Base-by-base conservation (phyloP, 2,113 vertebrate genomes). In the Suricata suricatta region DNA sequence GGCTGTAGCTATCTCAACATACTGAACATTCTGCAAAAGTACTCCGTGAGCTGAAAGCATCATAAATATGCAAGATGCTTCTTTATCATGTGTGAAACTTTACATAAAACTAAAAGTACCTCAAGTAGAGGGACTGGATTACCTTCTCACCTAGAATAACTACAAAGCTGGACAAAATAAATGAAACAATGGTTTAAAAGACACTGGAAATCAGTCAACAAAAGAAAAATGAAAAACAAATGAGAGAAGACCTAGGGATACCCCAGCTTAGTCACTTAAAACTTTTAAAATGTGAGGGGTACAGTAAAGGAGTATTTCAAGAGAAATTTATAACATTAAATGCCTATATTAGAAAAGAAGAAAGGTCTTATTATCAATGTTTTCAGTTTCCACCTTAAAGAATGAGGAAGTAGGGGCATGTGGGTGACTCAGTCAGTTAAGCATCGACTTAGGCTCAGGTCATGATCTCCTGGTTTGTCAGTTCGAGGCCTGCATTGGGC, bases 81-180 rank as follows among this genome's bases (percentile, higher is more conserved):
- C 17, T 76, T 82, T 31, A 68, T 76, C n/a, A 82, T 47, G 60
- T 83, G 44, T 83, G 25, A 88, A 89, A 83, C 38, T 76, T 47
- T 72, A 88, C 69, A 47, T 31, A 96, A 82, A 88, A 83, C 31
- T 93, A 52, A 88, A 82, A 88, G 31, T 33, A 88, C 72, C 21
- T n/a, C 17, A n/a, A 54, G 52, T 0, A 92, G 33, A 96, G 15
- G 7, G 29, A 82, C 63, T 52, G 0, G 50, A 68, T 80, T 60
- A 87, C 27, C 19, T 2, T 72, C 27, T 29, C 19, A 41, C 41
- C 33, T 74, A 64, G 60, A 87, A 44, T 92, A 88, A 87, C 74
- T 81, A 35, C 38, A 74, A 29, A 64, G 29, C 13, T 74, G 44
- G 21, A 88, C n/a, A 66, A 74, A 54, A 74, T 44, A 74, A 33